Evolutionary conservation across 1,140 invertebrate species (phyloP).

Genomic region (Tetramorium parvispinum): DNA sequence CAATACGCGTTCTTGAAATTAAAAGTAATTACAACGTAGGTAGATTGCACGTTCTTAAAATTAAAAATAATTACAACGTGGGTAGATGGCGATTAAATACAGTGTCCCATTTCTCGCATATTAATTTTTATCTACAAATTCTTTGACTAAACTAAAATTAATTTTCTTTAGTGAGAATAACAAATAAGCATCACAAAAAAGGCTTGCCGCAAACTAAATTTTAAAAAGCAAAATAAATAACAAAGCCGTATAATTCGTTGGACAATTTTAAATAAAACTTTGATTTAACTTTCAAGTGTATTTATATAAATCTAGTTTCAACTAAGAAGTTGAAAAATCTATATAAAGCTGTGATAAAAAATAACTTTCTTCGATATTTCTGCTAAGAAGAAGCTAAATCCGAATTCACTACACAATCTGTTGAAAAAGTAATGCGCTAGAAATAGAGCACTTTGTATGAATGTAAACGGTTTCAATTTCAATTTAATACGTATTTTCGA

Average conservation of each 20-base stretch:
- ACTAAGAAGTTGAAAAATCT: not conserved
- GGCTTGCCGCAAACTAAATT: not conserved
- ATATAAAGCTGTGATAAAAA: not conserved
- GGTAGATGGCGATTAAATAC: not conserved
- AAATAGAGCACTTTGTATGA: not conserved
- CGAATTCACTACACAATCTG: not conserved
- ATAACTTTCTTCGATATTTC: constrained; percentile 4
- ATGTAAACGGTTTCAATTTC: not conserved
- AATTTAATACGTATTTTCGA: constrained; percentile 6
- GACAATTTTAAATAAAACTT: not conserved
- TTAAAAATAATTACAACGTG: not conserved
- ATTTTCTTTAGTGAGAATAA: not conserved
- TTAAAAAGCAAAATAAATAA: not conserved
- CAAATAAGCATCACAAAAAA: not conserved
- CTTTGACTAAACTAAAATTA: not conserved
- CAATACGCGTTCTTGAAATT: not conserved
- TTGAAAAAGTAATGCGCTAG: not conserved
- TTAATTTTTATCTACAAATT: not conserved
- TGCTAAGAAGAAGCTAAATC: not conserved
- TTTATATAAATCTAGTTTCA: not conserved
- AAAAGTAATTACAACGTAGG: not conserved
- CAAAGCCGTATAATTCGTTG: not conserved
- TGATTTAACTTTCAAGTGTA: not conserved
- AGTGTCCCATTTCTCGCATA: not conserved
- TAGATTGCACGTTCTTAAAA: not conserved